Evolutionary conservation across 2,888 invertebrate genomes (phyloP).

Genomic region (Philereme transversata): DNA sequence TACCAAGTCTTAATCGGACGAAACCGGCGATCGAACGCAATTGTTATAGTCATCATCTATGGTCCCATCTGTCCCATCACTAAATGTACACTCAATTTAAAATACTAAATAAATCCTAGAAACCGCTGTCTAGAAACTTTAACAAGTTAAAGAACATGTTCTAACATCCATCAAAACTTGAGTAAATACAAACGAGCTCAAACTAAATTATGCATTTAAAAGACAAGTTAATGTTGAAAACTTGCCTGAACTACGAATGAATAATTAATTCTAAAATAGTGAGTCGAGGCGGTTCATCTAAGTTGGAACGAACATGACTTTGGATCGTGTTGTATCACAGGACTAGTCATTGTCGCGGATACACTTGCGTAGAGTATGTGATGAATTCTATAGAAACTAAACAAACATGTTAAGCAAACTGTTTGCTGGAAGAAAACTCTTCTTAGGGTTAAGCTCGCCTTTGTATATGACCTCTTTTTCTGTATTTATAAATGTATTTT

Average conservation of each 20-base stretch:
- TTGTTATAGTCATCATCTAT: too few species aligned
- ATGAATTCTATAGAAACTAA: too few species aligned
- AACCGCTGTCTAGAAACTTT: slow-evolving; percentile 2
- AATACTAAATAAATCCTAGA: background rate
- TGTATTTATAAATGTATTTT: too few species aligned
- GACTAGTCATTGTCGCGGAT: background rate
- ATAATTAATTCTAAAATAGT: slow-evolving; percentile 38
- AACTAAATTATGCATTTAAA: slow-evolving; percentile 15
- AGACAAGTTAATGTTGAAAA: slow-evolving; percentile 20
- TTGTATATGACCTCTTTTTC: too few species aligned
- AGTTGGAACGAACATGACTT: slow-evolving; percentile 6
- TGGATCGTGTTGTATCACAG: slow-evolving; percentile 4
- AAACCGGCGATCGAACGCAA: too few species aligned
- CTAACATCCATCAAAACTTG: slow-evolving; percentile 14
- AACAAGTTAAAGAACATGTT: slow-evolving; percentile 6
- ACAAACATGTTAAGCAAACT: too few species aligned
- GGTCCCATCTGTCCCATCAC: too few species aligned
- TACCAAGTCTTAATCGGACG: too few species aligned
- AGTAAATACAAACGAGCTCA: slow-evolving; percentile 7
- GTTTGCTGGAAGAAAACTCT: too few species aligned
- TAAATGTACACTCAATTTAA: background rate
- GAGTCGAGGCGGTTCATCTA: slow-evolving; percentile 17
- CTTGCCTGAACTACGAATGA: slow-evolving; percentile 35
- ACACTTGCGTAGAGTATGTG: too few species aligned
- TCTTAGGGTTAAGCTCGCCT: too few species aligned